phyloP scores from a whole-genome alignment of 2,113 vertebrate species.

The Brachirus orientalis region DNA sequence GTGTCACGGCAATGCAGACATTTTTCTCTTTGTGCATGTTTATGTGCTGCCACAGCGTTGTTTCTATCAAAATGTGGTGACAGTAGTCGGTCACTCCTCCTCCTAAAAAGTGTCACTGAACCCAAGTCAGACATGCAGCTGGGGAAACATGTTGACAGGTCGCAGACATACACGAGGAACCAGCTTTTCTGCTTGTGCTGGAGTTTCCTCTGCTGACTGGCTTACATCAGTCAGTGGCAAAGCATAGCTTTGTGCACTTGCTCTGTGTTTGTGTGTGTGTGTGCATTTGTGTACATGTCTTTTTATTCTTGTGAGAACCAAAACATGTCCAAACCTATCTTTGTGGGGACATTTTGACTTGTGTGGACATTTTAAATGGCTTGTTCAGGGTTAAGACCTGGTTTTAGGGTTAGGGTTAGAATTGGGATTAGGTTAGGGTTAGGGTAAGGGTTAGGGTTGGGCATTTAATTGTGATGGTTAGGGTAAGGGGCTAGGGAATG shows the following conservation, averaged over 20 bases:
- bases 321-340: too few relatives aligned
- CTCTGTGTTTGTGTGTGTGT: slow-evolving; percentile 15
- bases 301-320: too few relatives aligned
- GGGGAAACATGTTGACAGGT: slow-evolving; percentile 18
- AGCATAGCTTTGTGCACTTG: slow-evolving; percentile 27
- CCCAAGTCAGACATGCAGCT: slow-evolving; percentile 15
- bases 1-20: too few relatives aligned
- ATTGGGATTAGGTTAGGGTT: too few relatives aligned
- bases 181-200: slow-evolving; percentile 43
- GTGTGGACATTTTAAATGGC: too few relatives aligned
- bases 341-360: too few relatives aligned
- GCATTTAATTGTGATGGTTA: too few relatives aligned
- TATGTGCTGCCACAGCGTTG: neutral
- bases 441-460: too few relatives aligned
- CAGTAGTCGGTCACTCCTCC: slow-evolving; percentile 5
- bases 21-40: neutral
- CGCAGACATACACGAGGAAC: slow-evolving; percentile 28
- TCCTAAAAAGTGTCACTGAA: slow-evolving; percentile 35
- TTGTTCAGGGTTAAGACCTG: too few relatives aligned
- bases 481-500: too few relatives aligned
- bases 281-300: neutral
- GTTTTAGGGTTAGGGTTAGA: too few relatives aligned
- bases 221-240: slow-evolving; percentile 29
- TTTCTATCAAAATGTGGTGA: slow-evolving; percentile 22
- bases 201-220: slow-evolving; percentile 45